These are phyloP conservation scores for Hirtodrosophila trivittata DNA, from an alignment of 2,888 invertebrate genomes.

Conservation along the genomic window DNA sequence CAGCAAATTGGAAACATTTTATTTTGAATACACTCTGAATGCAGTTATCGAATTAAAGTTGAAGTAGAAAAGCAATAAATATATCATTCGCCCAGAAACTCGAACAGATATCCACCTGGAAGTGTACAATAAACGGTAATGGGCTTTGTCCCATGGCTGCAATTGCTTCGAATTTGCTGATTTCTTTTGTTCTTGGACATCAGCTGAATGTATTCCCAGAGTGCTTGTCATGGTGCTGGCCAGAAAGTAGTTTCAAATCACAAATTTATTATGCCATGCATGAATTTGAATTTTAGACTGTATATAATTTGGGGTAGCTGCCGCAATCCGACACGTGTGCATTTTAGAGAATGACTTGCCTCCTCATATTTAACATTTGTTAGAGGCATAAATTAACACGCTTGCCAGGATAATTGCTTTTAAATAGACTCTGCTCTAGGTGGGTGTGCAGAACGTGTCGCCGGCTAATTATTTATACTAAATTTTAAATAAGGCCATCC, in stretches of 20 bases:
- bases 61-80: too few relatives aligned
- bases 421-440: not conserved
- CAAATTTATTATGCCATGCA: not conserved
- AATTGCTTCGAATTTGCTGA: constrained; percentile 14
- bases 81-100: too few relatives aligned
- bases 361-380: constrained; percentile 9
- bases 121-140: too few relatives aligned
- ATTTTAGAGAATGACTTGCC: constrained; percentile 4
- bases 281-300: constrained; percentile 1
- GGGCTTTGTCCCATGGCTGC: too few relatives aligned
- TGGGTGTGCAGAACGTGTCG: constrained; percentile 9
- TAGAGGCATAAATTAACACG: constrained; percentile 39
- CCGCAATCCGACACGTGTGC: constrained; percentile 8
- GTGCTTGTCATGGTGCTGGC: too few relatives aligned
- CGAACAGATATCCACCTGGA: too few relatives aligned
- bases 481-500: constrained; percentile 8
- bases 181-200: constrained; percentile 30
- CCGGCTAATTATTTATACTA: constrained; percentile 24
- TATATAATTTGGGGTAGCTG: too few relatives aligned
- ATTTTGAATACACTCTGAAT: too few relatives aligned
- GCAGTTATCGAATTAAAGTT: too few relatives aligned
- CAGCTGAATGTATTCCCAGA: constrained; percentile 27
- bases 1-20: too few relatives aligned
- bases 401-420: constrained; percentile 21
- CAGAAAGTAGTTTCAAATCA: too few relatives aligned